A percentile compares a stretch with the other conserved stretches of the same genome.
phyloP scores from a whole-genome alignment of 2,113 vertebrate genomes.

The Tupaia chinensis region DNA sequence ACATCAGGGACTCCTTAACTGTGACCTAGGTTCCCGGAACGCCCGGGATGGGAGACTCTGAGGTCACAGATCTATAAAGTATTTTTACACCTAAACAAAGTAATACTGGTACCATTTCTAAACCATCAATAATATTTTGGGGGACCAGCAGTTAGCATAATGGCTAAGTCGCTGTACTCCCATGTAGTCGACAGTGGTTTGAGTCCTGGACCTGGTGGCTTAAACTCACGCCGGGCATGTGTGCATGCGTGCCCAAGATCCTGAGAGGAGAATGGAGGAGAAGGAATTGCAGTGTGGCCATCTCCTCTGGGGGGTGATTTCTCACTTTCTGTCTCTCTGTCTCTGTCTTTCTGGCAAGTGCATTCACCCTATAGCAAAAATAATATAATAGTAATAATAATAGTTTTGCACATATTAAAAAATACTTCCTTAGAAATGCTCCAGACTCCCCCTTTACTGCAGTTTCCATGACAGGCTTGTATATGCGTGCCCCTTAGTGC shows the following conservation, averaged over 20 bases:
- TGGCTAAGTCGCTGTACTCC: no score
- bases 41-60: background rate
- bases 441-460: background rate
- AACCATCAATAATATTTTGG: background rate
- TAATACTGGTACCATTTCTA: background rate
- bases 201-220: no score
- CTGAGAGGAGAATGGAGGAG: no score
- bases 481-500: background rate
- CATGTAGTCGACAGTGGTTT: no score
- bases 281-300: no score
- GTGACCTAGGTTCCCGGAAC: background rate
- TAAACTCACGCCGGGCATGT: no score
- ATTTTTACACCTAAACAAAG: background rate
- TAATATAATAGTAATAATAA: background rate
- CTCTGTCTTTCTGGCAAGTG: no score
- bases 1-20: background rate
- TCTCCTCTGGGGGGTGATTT: no score
- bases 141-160: no score
- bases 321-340: no score
- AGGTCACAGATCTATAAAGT: background rate
- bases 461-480: background rate
- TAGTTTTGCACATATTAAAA: background rate
- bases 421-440: conserved; percentile 5
- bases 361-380: no score
- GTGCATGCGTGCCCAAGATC: no score